Conservation (phyloP, 2,797 vertebrate genomes). For the Neosalanx taihuensis region DNA sequence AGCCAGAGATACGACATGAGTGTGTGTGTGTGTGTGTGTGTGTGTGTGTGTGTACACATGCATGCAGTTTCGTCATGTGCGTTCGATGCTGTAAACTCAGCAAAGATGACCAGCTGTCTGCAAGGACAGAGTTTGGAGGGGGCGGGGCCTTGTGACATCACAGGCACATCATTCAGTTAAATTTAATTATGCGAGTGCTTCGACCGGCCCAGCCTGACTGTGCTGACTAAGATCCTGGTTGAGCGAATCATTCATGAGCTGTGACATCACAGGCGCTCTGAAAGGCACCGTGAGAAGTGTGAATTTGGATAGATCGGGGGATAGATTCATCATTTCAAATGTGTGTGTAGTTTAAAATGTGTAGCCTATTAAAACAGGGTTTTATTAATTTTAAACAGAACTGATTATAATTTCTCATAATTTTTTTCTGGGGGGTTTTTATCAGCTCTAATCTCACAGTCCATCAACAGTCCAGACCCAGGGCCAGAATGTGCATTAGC, state of each 20-base stretch:
- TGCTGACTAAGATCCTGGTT: slow-evolving; percentile 9
- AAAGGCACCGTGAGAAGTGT: slow-evolving; percentile 33
- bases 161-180: slow-evolving; percentile 35
- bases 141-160: slow-evolving; percentile 18
- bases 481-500: slow-evolving; percentile 37
- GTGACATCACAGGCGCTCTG: slow-evolving; percentile 15
- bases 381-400: no score
- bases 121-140: slow-evolving; percentile 11
- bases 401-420: neutral
- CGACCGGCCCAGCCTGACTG: slow-evolving; percentile 19
- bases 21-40: slow-evolving; percentile 26
- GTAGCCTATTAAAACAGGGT: no score
- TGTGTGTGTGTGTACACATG: slow-evolving; percentile 23
- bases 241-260: slow-evolving; percentile 37
- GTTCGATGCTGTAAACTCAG: slow-evolving; percentile 18
- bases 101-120: slow-evolving; percentile 33
- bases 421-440: neutral
- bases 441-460: slow-evolving; percentile 10
- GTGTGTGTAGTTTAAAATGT: neutral
- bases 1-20: slow-evolving; percentile 27
- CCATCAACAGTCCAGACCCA: neutral
- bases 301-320: neutral
- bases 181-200: slow-evolving; percentile 30
- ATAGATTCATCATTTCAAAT: neutral
- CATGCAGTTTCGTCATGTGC: neutral